phyloP scores from a whole-genome alignment of 2,113 vertebrate species.

The Poeciliopsis prolifica region DNA sequence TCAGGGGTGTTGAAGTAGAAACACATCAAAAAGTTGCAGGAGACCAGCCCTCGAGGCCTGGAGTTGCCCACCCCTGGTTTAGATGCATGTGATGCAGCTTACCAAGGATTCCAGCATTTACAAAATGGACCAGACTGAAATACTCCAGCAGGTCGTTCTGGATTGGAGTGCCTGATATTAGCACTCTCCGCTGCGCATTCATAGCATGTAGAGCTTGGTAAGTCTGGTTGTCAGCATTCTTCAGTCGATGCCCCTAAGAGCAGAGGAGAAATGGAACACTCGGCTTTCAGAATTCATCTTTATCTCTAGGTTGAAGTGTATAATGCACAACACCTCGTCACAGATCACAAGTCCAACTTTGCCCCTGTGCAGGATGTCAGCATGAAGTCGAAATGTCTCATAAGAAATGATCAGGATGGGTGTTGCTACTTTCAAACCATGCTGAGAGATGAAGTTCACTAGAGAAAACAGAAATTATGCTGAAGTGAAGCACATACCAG shows the following conservation, averaged over 20 bases:
- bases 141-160: slow-evolving; percentile 98
- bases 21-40: too few relatives aligned
- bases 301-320: background rate
- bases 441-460: slow-evolving; percentile 92
- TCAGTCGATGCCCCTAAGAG: slow-evolving; percentile 93
- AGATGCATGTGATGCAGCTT: slow-evolving; percentile 39
- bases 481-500: background rate
- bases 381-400: slow-evolving; percentile 93
- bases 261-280: background rate
- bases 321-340: slow-evolving; percentile 85
- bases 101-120: slow-evolving; percentile 95
- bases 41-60: too few relatives aligned
- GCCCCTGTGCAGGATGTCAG: slow-evolving; percentile 88
- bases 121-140: slow-evolving; percentile 97
- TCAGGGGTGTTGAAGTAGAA: too few relatives aligned
- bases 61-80: too few relatives aligned
- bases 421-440: slow-evolving; percentile 85
- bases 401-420: slow-evolving; percentile 98
- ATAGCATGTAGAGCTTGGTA: slow-evolving; percentile 93
- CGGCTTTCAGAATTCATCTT: background rate
- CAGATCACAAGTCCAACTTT: slow-evolving; percentile 93
- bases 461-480: slow-evolving; percentile 20
- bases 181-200: slow-evolving; percentile 88
- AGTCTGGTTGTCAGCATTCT: slow-evolving; percentile 98
- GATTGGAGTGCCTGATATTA: slow-evolving; percentile 96